Percentiles rank a stretch among this genome's conserved stretches.
These are phyloP conservation scores for Hyaena hyaena DNA, from an alignment of 2,113 vertebrate species.

Conservation along the genomic window DNA sequence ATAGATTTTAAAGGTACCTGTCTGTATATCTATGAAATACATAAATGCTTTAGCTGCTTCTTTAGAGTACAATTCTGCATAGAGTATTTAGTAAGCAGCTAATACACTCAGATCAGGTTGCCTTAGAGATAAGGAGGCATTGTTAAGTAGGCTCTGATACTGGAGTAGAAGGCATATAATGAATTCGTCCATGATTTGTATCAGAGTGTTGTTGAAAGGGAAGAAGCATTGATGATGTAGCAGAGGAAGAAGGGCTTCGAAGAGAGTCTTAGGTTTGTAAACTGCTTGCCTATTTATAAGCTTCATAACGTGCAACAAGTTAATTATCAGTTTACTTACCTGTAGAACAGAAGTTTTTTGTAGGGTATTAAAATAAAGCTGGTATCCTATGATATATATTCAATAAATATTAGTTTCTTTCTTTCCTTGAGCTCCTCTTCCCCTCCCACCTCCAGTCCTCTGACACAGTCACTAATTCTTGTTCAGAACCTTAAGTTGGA, in stretches of 20 bases:
- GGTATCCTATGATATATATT: background rate
- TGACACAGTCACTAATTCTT: background rate
- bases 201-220: background rate
- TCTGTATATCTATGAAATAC: background rate
- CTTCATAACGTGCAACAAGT: background rate
- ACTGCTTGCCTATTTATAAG: slow-evolving; percentile 3
- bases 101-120: background rate
- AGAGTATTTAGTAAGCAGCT: background rate
- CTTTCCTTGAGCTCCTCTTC: background rate
- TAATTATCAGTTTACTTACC: background rate
- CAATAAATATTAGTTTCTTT: background rate
- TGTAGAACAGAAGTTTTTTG: background rate
- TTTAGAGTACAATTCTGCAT: background rate
- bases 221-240: background rate
- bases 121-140: slow-evolving; percentile 5
- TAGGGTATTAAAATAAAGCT: background rate
- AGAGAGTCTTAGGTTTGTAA: slow-evolving; percentile 40
- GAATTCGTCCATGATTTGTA: slow-evolving; percentile 15
- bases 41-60: background rate
- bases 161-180: background rate
- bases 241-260: background rate
- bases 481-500: background rate
- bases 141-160: background rate
- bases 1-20: background rate
- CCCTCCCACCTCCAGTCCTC: too few relatives aligned